phyloP scores from a whole-genome alignment of 2,797 vertebrate species.

The Chloroceryle amazona region DNA sequence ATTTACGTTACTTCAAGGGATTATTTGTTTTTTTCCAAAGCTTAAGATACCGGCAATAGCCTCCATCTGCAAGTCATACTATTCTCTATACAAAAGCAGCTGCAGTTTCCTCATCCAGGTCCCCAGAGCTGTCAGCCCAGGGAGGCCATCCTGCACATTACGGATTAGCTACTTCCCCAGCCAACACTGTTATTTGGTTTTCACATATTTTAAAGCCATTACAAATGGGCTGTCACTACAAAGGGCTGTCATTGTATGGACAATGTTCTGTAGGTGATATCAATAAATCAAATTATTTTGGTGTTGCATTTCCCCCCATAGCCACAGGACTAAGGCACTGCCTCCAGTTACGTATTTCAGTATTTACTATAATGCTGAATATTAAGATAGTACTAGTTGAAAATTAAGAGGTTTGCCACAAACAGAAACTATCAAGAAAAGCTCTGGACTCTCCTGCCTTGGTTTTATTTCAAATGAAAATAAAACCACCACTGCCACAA shows the following conservation, averaged over 20 bases:
- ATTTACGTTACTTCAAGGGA: slow-evolving; percentile 80
- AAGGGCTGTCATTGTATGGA: background rate
- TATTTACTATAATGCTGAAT: background rate
- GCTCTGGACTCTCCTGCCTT: background rate
- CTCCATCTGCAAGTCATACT: slow-evolving; percentile 75
- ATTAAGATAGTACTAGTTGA: background rate
- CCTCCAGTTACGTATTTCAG: rapidly evolving
- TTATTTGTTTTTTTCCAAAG: slow-evolving; percentile 79
- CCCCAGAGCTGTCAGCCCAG: slow-evolving; percentile 49
- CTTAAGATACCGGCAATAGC: slow-evolving; percentile 72
- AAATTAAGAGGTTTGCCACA: background rate
- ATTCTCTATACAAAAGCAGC: slow-evolving; percentile 60
- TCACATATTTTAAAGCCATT: background rate
- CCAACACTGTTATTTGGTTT: background rate
- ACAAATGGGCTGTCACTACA: background rate
- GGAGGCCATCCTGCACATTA: slow-evolving; percentile 38
- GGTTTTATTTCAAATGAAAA: background rate
- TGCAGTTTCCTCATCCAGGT: slow-evolving; percentile 67
- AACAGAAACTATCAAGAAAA: background rate
- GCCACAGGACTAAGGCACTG: background rate
- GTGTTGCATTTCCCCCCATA: background rate
- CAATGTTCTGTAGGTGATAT: background rate
- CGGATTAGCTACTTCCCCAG: slow-evolving; percentile 18
- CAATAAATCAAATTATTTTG: slow-evolving; percentile 32
- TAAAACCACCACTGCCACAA: rapidly evolving